phyloP scores from a whole-genome alignment of 2,888 invertebrate species.

The Tenthredo amoena region DNA sequence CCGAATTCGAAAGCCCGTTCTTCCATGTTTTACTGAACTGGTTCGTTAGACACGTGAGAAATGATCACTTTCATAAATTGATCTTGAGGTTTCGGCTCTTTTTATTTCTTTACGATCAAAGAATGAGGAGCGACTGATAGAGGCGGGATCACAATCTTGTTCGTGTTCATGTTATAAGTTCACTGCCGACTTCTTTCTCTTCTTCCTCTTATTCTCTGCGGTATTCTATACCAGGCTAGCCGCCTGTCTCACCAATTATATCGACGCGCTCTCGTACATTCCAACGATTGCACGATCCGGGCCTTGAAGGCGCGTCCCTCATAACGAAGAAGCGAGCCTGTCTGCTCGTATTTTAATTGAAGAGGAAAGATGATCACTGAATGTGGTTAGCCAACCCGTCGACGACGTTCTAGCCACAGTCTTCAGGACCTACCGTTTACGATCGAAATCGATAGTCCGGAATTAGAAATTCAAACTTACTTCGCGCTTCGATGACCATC shows the following conservation, averaged over 20 bases:
- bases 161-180: slow-evolving; percentile 33
- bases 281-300: slow-evolving; percentile 6
- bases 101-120: neutral
- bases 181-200: slow-evolving; percentile 18
- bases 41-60: neutral
- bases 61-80: neutral
- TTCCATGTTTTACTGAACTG: neutral
- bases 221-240: neutral
- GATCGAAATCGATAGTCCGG: neutral
- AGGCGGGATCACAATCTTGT: neutral
- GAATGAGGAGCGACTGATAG: neutral
- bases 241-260: slow-evolving; percentile 24
- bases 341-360: slow-evolving; percentile 40
- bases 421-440: neutral
- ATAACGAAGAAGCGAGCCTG: slow-evolving; percentile 30
- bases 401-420: neutral
- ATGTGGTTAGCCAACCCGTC: neutral
- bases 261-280: slow-evolving; percentile 14
- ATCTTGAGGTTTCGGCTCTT: neutral
- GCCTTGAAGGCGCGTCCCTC: slow-evolving; percentile 6
- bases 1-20: neutral
- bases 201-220: neutral
- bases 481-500: neutral
- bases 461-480: neutral
- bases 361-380: slow-evolving; percentile 39